A percentile compares a stretch with the other conserved stretches of the same genome.
Evolutionary conservation across 1,140 invertebrate species (phyloP).

Genomic region (Eupristina koningsbergeri): DNA sequence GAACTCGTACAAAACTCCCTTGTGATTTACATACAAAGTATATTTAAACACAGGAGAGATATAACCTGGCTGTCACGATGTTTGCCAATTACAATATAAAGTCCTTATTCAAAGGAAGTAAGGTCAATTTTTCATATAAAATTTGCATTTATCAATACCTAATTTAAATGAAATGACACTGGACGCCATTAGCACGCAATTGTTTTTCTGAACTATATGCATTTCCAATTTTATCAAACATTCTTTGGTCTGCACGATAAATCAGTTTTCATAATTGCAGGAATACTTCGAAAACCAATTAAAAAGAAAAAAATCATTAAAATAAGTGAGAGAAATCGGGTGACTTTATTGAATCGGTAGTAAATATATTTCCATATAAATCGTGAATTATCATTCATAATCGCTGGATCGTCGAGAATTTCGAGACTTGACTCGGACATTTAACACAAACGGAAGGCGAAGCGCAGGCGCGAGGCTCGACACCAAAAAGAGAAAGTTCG

Average conservation of each 20-base stretch:
- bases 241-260: too few relatives aligned
- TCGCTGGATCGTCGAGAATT: conserved; percentile 10
- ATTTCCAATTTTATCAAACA: too few relatives aligned
- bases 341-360: too few relatives aligned
- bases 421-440: not conserved
- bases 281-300: too few relatives aligned
- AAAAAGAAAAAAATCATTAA: too few relatives aligned
- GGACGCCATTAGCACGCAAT: too few relatives aligned
- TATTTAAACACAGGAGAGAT: conserved; percentile 19
- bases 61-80: not conserved
- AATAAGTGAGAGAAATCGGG: too few relatives aligned
- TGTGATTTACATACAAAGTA: conserved; percentile 33
- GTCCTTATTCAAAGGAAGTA: too few relatives aligned
- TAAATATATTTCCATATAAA: conserved; percentile 23
- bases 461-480: too few relatives aligned
- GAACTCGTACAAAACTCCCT: not conserved
- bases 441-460: not conserved
- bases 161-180: too few relatives aligned
- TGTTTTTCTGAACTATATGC: too few relatives aligned
- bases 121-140: not conserved
- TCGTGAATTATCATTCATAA: conserved; percentile 32
- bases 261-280: too few relatives aligned
- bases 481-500: not conserved
- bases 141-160: not conserved
- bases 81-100: not conserved